Evolutionary conservation across 2,113 vertebrate genomes (phyloP).

Genomic region (Thryonomys swinderianus): DNA sequence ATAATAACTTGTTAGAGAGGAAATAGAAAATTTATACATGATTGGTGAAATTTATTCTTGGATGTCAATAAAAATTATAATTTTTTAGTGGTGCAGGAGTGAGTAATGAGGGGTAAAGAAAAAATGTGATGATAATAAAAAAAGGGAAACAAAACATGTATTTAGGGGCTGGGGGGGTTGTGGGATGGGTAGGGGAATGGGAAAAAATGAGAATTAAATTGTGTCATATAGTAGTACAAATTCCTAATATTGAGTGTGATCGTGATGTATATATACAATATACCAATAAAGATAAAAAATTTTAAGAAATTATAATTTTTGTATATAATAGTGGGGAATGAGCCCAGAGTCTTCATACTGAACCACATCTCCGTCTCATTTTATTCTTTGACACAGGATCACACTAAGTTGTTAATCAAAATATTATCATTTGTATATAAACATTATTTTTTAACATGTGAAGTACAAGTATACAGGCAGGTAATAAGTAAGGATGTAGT

Average conservation of each 20-base stretch:
- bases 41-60: neutral
- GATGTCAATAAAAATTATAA: neutral
- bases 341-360: neutral
- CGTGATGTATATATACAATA: too few relatives aligned
- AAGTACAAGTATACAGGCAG: neutral
- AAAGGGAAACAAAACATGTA: too few relatives aligned
- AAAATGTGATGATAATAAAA: too few relatives aligned
- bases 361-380: neutral
- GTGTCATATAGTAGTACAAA: too few relatives aligned
- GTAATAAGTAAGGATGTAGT: neutral
- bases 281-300: too few relatives aligned
- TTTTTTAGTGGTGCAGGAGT: neutral
- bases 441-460: neutral
- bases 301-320: neutral
- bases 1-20: neutral
- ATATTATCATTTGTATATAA: neutral
- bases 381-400: neutral
- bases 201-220: too few relatives aligned
- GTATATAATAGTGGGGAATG: neutral
- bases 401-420: neutral
- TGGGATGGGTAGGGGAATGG: too few relatives aligned
- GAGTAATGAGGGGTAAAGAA: too few relatives aligned
- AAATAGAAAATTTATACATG: conserved; percentile 11
- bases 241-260: too few relatives aligned
- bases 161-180: too few relatives aligned